Conservation (phyloP, 37 sponge, comb jelly and placozoan genomes). For the Agelas oroides region DNA sequence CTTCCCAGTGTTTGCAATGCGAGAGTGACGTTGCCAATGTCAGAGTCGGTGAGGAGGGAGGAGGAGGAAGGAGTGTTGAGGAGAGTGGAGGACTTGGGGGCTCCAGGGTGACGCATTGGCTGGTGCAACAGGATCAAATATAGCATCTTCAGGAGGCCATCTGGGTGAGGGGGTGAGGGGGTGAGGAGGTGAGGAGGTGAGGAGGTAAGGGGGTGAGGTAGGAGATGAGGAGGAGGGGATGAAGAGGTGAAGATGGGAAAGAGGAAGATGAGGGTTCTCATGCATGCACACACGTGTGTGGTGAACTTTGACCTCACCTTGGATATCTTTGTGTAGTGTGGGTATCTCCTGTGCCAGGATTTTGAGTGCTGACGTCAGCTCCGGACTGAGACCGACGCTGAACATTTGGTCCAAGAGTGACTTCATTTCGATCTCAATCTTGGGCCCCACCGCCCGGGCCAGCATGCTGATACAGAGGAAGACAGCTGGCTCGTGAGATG, state of each 20-base stretch:
- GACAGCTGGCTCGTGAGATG: conserved; percentile 64
- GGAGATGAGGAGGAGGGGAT: not conserved
- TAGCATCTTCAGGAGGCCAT: conserved; percentile 83
- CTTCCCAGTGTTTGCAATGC: conserved; percentile 85
- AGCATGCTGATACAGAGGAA: conserved; percentile 90
- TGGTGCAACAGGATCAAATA: conserved; percentile 75
- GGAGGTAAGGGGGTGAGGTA: not conserved
- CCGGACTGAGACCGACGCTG: conserved; percentile 61
- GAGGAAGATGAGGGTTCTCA: too few species aligned
- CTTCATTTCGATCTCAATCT: conserved; percentile 59
- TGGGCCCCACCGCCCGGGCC: conserved; percentile 70
- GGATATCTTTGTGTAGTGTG: conserved; percentile 64
- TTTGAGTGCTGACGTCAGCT: conserved; percentile 71
- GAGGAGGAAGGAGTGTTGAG: conserved; percentile 8
- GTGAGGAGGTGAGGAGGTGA: not conserved
- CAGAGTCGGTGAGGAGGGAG: conserved; percentile 44
- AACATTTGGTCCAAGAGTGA: conserved; percentile 81
- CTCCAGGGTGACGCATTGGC: conserved; percentile 74
- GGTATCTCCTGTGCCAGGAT: conserved; percentile 68
- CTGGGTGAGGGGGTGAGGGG: conserved; percentile 24
- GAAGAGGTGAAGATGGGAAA: not conserved
- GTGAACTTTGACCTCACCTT: conserved; percentile 53
- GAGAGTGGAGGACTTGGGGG: conserved; percentile 56
- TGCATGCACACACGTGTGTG: too few species aligned
- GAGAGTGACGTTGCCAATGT: conserved; percentile 67